Evolutionary conservation across 1,140 invertebrate genomes (phyloP).

Genomic region (Anoplophora glabripennis): DNA sequence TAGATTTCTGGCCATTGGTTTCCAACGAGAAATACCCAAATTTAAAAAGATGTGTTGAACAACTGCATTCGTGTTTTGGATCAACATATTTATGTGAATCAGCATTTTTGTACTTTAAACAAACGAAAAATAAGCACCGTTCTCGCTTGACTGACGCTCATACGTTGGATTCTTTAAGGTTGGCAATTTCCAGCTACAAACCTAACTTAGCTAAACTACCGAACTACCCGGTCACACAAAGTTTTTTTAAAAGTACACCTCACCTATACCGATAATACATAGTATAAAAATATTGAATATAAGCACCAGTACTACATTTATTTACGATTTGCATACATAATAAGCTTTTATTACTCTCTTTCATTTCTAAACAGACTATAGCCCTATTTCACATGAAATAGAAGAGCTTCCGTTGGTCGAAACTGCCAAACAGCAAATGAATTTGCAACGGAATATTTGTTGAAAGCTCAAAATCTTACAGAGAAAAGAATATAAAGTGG

Average conservation of each 20-base stretch:
- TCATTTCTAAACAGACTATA: too few species aligned
- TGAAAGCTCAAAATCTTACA: constrained; percentile 2
- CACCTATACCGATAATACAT: too few species aligned
- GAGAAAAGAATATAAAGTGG: constrained; percentile 6
- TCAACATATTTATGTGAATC: constrained; percentile 10
- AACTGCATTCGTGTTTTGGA: not conserved
- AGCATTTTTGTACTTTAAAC: constrained; percentile 17
- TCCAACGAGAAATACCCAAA: constrained; percentile 18
- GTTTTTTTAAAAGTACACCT: too few species aligned
- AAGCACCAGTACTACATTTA: too few species aligned
- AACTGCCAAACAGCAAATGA: too few species aligned
- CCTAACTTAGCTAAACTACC: constrained; percentile 12
- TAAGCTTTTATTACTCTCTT: too few species aligned
- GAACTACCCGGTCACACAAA: too few species aligned
- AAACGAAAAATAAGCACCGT: not conserved
- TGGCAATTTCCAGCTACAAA: constrained; percentile 17
- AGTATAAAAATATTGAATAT: too few species aligned
- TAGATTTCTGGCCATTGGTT: constrained; percentile 12
- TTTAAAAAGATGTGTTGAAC: not conserved
- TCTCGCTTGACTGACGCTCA: constrained; percentile 13
- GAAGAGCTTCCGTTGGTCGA: too few species aligned
- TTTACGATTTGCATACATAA: too few species aligned
- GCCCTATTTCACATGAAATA: too few species aligned
- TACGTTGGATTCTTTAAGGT: constrained; percentile 19
- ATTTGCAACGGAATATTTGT: constrained; percentile 1